Base-by-base conservation (phyloP, 1,140 invertebrate species). In the Cyphomyrmex costatus region DNA sequence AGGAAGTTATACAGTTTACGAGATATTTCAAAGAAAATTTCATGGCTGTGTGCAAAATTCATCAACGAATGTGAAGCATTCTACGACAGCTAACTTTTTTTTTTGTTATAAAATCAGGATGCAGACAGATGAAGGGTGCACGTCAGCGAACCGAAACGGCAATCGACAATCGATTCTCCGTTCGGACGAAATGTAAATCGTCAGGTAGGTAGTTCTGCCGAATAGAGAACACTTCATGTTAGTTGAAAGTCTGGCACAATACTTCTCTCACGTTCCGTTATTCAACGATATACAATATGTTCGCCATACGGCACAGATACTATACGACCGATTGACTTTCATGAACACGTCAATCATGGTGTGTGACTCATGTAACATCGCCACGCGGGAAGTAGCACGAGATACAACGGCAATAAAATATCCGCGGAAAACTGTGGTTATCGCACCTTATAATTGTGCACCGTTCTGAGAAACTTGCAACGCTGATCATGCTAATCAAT, bases 91-190 rank as follows among this genome's bases (percentile, higher is more conserved):
- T 21, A 30, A 24, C 56, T 24, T 68, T 71, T n/a, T 71, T n/a
- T 46, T 80, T 27, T 82, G 33, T 74, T 24, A 33, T 70, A n/a
- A 83, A 83, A 83, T 83, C 79, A 46, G 53, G 71, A 6, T 46
- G 21, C 30, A 53, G 56, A 74, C 68, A 53, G 79, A 73, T 74
- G 14, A n/a, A 83, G 24, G 68, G 53, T 74, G 14, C 36, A 60
- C 68, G 68, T 83, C 68, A 74, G 79, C 79, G 68, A 27, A 74
- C 68, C 68, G 70, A 83, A 73, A 73, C 68, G 79, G 16, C 85
- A 49, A 86, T 86, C 78, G 78, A 86, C 85, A 49, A 86, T 86
- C 78, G 78, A 86, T 73, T 68, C 78, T 33, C 51, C 61, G 51
- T 68, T 68, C 65, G 14, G 10, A 66, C 70, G 79, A 76, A 68